Evolutionary conservation across 2,888 invertebrate genomes (phyloP), one percentile per base, ranked within the genome.

Genomic region (Ophioninae sp.): DNA sequence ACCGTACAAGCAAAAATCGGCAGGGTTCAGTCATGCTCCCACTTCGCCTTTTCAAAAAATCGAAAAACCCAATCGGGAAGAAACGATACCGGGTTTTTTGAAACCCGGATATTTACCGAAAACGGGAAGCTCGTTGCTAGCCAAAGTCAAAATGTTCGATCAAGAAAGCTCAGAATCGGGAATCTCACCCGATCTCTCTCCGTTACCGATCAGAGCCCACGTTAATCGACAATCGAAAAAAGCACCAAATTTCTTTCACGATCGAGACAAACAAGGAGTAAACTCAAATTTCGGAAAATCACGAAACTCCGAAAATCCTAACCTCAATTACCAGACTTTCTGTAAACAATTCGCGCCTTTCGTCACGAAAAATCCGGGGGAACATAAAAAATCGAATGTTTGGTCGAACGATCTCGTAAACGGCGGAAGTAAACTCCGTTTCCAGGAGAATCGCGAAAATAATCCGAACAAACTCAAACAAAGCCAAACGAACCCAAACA

Each of bases 11-110:
- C 76, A 78, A 13, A 85, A 78, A 68, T 64, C 68, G 1, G 63
- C 83, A 3, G 90, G 90, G 17, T 93, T 92, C 79, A 88, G 88
- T 1, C 93, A 93, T 81, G 92, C 92, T 0, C 90, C 91, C 0
- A 91, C 90, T 0, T 92, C 93, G 17, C 91, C 91, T 5, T 92
- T 92, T 65, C 90, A 89, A 3, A 92, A 88, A 61, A 92, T 93
- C 30, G 90, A 91, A 22, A 79, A 69, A 73, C 44, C 75, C 0
- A 30, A 6, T 71, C 71, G 51, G 3, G 79, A 79, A 37, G 82
- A 82, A n/a, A n/a, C 5, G 7, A 72, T 84, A 6, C 78, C 85
- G 39, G 84, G 81, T 61, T 87, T 86, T 39, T 73, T 87, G 6
- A 90, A 89, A 74, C 79, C 87, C 20, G 88, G 89, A 2, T 89